Base-by-base conservation (phyloP, 1,140 invertebrate genomes). In the Aethina tumida region DNA sequence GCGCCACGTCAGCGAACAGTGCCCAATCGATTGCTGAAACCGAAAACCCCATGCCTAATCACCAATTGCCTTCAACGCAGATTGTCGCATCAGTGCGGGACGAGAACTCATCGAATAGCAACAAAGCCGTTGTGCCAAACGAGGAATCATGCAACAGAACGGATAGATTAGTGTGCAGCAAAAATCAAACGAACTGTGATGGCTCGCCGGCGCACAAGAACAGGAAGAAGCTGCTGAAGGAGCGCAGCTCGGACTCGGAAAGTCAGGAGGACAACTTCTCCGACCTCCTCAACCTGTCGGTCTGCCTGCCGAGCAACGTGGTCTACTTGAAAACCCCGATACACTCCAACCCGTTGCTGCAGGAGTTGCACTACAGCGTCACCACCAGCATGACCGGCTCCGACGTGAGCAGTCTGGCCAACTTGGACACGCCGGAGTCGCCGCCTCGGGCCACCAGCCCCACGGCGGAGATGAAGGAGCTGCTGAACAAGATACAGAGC, bases 391-490 rank as follows among this genome's bases (percentile, higher is more conserved):
- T 72, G 50, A 77, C 73, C 10, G 69, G 70, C 4, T 79, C 76
- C 2, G 76, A 75, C 45, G 70, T 79, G 36, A 79, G 75, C 46
- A 79, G 76, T 58, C 55, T 79, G 45, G 73, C 72, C 3, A 72
- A 70, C 41, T 55, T 70, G 10, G 70, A 66, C 2, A 67, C 74
- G 19, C 75, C 74, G 12, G 76, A 77, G 45, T 86, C 82, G 1
- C 81, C 81, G 1, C 81, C 81, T 0, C 71, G 78, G 50, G 81
- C 81, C 6, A 84, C 80, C 5, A 83, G 79, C 52, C 81, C 81
- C 2, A 84, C 81, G 8, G 74, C 73, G 42, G 77, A 79, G 59
- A 70, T 79, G 49, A 67, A 69, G 12, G 75, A 79, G 45, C 58
- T 79, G 22, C 58, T 81, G 51, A 74, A 77, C 44, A 78, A 80